phyloP scores from a whole-genome alignment of 2,113 vertebrate species.

The Ciconia boyciana region DNA sequence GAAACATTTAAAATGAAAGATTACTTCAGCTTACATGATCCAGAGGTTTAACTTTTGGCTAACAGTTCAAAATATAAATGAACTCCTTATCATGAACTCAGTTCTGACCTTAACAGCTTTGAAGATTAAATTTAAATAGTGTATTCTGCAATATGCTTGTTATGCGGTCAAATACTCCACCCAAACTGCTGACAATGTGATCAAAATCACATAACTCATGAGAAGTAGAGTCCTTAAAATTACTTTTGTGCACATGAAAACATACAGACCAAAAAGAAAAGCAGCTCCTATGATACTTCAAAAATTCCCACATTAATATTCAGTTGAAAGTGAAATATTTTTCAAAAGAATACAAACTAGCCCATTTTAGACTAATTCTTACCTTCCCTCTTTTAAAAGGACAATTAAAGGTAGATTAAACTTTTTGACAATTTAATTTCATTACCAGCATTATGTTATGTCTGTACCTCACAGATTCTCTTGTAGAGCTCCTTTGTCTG shows the following conservation, averaged over 20 bases:
- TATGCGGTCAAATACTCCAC: background rate
- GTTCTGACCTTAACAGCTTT: background rate
- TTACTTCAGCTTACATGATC: background rate
- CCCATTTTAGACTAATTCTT: background rate
- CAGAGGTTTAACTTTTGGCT: background rate
- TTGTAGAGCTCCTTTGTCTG: background rate
- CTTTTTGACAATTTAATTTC: background rate
- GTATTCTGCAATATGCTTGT: background rate
- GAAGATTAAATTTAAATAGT: background rate
- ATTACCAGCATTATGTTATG: background rate
- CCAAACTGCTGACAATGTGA: background rate
- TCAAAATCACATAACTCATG: background rate
- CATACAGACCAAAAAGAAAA: background rate
- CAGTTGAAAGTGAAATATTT: background rate
- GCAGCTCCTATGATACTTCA: background rate
- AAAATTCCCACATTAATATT: background rate
- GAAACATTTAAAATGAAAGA: background rate
- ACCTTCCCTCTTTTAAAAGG: background rate
- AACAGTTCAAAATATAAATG: background rate
- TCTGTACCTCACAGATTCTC: background rate
- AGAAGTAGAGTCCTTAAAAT: background rate
- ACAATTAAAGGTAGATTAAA: background rate
- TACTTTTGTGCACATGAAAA: background rate
- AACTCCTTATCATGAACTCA: background rate
- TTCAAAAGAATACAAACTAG: background rate